Conservation (phyloP, 2,888 invertebrate species). For the Dermolepida albohirtum region DNA sequence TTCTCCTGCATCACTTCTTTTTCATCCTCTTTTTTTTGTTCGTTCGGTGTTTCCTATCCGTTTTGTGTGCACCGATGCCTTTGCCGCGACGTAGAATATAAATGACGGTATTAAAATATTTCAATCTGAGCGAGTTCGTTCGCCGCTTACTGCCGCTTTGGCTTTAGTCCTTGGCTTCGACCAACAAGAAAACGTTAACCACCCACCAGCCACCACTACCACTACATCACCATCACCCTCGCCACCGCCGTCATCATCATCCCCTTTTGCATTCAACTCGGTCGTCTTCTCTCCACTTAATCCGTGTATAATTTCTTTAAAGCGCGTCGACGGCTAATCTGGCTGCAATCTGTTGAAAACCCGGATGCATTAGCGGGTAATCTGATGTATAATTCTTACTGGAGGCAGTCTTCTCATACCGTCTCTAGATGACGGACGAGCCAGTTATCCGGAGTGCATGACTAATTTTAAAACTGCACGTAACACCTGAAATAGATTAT, state of each 20-base stretch:
- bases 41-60: constrained; percentile 18
- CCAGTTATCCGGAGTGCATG: constrained; percentile 28
- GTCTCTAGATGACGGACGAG: constrained; percentile 25
- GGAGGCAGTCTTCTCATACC: constrained; percentile 8
- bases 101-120: constrained; percentile 50
- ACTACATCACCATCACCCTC: constrained; percentile 12
- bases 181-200: constrained; percentile 22
- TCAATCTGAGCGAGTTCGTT: constrained; percentile 42
- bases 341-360: constrained; percentile 43
- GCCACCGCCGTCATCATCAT: constrained; percentile 11
- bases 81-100: constrained; percentile 43
- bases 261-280: constrained; percentile 25
- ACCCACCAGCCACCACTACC: constrained; percentile 17
- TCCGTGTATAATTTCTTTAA: constrained; percentile 44
- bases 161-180: constrained; percentile 13
- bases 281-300: constrained; percentile 38
- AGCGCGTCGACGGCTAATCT: constrained; percentile 41
- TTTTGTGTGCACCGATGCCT: constrained; percentile 23
- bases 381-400: constrained; percentile 40
- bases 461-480: constrained; percentile 29
- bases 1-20: constrained; percentile 3
- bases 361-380: constrained; percentile 42
- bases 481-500: constrained; percentile 23
- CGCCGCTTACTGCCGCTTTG: constrained; percentile 15
- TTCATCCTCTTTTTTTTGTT: constrained; percentile 7